Base-by-base conservation (phyloP, 2,888 invertebrate genomes). In the Achlya flavicornis region DNA sequence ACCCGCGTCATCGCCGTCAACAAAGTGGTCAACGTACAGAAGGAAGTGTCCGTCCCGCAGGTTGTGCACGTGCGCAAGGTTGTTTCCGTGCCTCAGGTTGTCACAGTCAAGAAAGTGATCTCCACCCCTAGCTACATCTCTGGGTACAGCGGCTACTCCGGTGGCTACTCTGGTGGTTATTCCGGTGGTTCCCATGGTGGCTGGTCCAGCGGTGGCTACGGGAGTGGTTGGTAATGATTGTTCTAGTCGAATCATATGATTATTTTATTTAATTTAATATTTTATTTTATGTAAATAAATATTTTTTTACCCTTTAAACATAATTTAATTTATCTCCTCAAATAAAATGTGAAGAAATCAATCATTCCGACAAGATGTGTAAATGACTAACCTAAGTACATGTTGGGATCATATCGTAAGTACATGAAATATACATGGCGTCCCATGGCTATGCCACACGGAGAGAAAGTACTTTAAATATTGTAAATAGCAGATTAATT, bases 1-100 rank as follows among this genome's bases (percentile, higher is more conserved):
- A 67, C 79, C n/a, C 78, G 76, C 72, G 75, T 83, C 66, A 71
- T 83, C 74, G 69, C 79, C 66, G 77, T 81, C 72, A 75, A 79
- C 68, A 81, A 79, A 71, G 79, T 83, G 38, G 79, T 84, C 64
- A 81, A 79, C 76, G 82, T 82, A 38, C 80, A 82, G 71, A 81
- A 78, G 63, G 81, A 79, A 62, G 74, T 85, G 64, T 70, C 72
- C 61, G 83, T 84, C 59, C 85, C 85, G 0, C 78, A 81, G 66
- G 79, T 83, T 14, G 74, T 84, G 65, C 69, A 70, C 60, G 84
- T 85, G 38, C 84, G 77, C 66, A 88, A 83, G 72, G 76, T 84
- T 33, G 81, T 90, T 69, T 83, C 86, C 67, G 85, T 78, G 58
- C 87, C 85, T 57, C 85, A 85, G 71, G 83, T 86, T 66, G 81